Conservation (phyloP, 2,888 invertebrate genomes). For the Leucophenga maculata region DNA sequence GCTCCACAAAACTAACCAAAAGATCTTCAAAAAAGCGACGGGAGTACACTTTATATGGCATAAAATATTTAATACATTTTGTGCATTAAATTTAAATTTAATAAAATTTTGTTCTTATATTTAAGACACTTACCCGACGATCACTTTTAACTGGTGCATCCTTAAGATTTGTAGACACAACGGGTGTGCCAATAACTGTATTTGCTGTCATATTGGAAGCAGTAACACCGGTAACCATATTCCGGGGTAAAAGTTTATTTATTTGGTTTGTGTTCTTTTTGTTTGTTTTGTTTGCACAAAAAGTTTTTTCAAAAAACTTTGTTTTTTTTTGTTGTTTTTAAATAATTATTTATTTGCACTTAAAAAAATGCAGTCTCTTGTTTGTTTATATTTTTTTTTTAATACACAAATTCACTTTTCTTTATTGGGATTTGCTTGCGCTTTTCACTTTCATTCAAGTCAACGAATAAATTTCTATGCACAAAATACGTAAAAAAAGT, state of each 20-base stretch:
- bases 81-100: background rate
- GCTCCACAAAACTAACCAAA: too few species aligned
- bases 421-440: slow-evolving; percentile 33
- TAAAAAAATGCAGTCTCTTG: slow-evolving; percentile 33
- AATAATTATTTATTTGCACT: slow-evolving; percentile 30
- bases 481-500: slow-evolving; percentile 39
- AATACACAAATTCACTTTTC: slow-evolving; percentile 45
- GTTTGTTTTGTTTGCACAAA: slow-evolving; percentile 54
- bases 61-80: background rate
- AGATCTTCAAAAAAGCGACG: too few species aligned
- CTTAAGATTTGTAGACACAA: slow-evolving; percentile 59
- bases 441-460: slow-evolving; percentile 32
- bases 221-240: slow-evolving; percentile 72
- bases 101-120: background rate
- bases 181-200: slow-evolving; percentile 62
- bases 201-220: slow-evolving; percentile 67
- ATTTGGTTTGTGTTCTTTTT: slow-evolving; percentile 23
- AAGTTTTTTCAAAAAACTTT: slow-evolving; percentile 47
- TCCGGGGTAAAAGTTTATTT: slow-evolving; percentile 22
- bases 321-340: slow-evolving; percentile 44
- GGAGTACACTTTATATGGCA: too few species aligned
- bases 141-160: slow-evolving; percentile 70
- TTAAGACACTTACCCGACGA: slow-evolving; percentile 70
- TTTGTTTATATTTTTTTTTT: too few species aligned
- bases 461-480: slow-evolving; percentile 36